Evolutionary conservation across 2,797 vertebrate species (phyloP), one percentile per base, ranked within the genome.

Genomic region (Eutrigla gurnardus): DNA sequence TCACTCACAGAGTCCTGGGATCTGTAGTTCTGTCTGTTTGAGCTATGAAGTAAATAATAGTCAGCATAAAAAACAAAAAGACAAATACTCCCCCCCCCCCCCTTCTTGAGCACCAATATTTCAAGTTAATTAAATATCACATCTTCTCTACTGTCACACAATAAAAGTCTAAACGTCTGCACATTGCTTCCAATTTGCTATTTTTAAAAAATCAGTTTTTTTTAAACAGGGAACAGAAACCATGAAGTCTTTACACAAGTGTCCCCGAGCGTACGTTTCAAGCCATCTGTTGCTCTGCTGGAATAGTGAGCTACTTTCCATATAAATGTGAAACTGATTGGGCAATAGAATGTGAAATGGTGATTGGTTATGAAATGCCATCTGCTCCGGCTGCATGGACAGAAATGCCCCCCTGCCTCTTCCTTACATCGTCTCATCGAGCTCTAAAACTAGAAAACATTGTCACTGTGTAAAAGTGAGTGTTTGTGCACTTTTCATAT

Each of bases 291-390:
- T 88, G 76, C 79, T 88, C 75, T 81, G 74, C 80, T 86, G 84
- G 61, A 88, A 82, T 55, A 81, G 54, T 60, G 39, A 49, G 25
- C 68, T 79, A 69, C 86, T 91, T 90, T 79, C 87, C 82, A 88
- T 88, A 85, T 79, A 89, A 91, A 91, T 91, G 81, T 80, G 78
- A 88, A 91, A 90, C 73, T 81, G 87, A 92, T 83, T 86, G 83
- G 82, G 67, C 70, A 82, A 81, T 87, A 89, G 78, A 86, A 75
- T 83, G 59, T 83, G 60, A 84, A 83, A 89, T 75, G 77, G 80
- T 89, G 82, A 91, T 90, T 90, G 83, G 75, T 84, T 88, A 82
- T 88, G 78, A 87, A 85, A 88, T 46, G 47, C 88, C 91, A 89
- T 91, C 91, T 92, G 90, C 80, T 90, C 50, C 62, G 71, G 66